These are phyloP conservation scores for Myiagra hebetior DNA, from an alignment of 2,113 vertebrate genomes.

Conservation along the genomic window DNA sequence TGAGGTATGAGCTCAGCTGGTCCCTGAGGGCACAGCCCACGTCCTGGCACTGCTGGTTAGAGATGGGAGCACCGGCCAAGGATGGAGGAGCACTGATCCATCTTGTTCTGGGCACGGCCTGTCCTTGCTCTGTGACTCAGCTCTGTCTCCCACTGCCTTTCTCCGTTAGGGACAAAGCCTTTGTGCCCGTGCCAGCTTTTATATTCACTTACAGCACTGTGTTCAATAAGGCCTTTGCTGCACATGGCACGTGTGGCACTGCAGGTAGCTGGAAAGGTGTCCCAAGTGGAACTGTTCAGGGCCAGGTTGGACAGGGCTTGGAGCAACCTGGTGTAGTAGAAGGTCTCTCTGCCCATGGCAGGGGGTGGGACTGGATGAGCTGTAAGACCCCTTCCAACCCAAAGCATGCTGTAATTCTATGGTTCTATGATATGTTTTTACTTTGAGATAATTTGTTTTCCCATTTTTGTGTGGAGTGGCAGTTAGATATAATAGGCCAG, in stretches of 20 bases:
- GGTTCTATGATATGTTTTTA: background rate
- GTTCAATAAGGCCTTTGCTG: background rate
- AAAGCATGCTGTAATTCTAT: background rate
- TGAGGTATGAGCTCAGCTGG: constrained; percentile 68
- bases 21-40: background rate
- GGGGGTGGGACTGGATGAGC: background rate
- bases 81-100: background rate
- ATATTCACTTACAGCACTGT: background rate
- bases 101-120: background rate
- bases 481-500: background rate
- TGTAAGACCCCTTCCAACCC: background rate
- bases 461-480: background rate
- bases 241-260: background rate
- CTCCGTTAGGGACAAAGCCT: background rate
- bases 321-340: background rate
- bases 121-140: background rate
- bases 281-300: background rate
- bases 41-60: background rate
- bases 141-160: background rate
- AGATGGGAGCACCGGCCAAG: background rate
- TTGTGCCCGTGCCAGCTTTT: background rate
- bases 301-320: background rate
- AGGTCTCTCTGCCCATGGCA: background rate
- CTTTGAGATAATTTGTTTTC: background rate
- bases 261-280: background rate